phyloP scores from a whole-genome alignment of 2,797 vertebrate genomes.

The Pelodytes ibericus region DNA sequence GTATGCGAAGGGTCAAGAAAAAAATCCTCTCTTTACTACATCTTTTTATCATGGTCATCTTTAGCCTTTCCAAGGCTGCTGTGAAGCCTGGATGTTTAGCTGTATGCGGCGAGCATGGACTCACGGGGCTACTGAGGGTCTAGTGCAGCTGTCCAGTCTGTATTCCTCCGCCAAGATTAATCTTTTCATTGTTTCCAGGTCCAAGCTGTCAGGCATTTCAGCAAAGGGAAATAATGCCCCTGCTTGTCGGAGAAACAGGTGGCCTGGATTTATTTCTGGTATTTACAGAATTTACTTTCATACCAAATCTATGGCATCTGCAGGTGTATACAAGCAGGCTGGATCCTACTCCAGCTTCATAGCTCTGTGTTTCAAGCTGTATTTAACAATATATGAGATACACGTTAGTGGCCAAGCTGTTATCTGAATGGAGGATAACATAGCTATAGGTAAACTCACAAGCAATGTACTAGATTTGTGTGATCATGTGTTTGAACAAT shows the following conservation, averaged over 20 bases:
- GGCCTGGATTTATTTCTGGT: neutral
- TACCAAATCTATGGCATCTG: neutral
- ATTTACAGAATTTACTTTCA: constrained; percentile 6
- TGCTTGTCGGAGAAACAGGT: constrained; percentile 16
- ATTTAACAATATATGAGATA: too few species aligned
- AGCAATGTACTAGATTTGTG: too few species aligned
- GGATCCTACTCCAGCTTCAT: too few species aligned
- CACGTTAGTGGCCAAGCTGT: too few species aligned
- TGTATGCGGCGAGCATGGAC: neutral
- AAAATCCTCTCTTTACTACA: neutral
- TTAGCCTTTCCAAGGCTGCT: too few species aligned
- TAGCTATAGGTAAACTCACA: too few species aligned
- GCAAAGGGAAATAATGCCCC: constrained; percentile 10
- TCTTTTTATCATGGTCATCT: neutral
- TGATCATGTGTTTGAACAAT: too few species aligned
- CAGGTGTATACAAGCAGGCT: too few species aligned
- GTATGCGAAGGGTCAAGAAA: neutral
- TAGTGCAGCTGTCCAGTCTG: constrained; percentile 13
- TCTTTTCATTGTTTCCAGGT: constrained; percentile 22
- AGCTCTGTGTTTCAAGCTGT: too few species aligned
- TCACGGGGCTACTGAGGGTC: neutral
- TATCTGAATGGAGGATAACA: too few species aligned
- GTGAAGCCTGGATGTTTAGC: neutral
- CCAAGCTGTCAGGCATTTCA: constrained; percentile 5
- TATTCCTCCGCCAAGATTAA: neutral